Evolutionary conservation across 2,888 invertebrate species (phyloP).

Genomic region (Eutolmus rufibarbis): DNA sequence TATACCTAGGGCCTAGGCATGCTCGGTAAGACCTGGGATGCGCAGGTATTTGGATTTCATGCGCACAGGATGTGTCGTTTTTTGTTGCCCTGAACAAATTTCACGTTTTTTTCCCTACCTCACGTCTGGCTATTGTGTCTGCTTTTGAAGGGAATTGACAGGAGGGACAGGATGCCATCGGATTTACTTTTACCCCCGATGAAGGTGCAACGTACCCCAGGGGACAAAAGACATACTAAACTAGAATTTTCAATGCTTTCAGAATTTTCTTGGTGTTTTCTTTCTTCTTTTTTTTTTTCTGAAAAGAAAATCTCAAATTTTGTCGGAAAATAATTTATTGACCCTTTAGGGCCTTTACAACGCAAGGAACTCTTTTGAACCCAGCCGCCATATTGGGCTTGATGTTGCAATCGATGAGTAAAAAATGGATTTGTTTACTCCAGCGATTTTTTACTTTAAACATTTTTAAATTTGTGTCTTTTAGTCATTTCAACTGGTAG

Average conservation of each 20-base stretch:
- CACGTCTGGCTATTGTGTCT: neutral
- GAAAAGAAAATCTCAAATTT: neutral
- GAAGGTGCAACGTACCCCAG: constrained; percentile 21
- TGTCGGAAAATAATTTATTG: constrained; percentile 12
- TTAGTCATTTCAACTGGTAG: neutral
- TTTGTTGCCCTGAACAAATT: neutral
- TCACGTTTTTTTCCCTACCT: neutral
- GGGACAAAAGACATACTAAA: constrained; percentile 14
- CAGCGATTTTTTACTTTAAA: neutral
- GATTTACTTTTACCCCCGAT: constrained; percentile 5
- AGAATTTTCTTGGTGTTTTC: neutral
- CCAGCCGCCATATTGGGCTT: neutral
- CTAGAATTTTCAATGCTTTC: neutral
- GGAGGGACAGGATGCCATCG: constrained; percentile 6
- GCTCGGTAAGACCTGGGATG: neutral
- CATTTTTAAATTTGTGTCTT: neutral
- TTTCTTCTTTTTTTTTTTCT: neutral
- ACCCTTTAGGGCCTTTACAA: neutral
- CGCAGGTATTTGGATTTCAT: constrained; percentile 28
- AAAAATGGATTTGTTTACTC: neutral
- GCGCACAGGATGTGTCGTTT: constrained; percentile 29
- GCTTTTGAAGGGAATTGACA: constrained; percentile 30
- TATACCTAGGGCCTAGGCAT: neutral
- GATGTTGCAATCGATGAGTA: neutral
- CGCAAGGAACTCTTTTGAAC: neutral